Conservation (phyloP, 2,888 invertebrate genomes). For the Poecilobothrus nobilitatus region DNA sequence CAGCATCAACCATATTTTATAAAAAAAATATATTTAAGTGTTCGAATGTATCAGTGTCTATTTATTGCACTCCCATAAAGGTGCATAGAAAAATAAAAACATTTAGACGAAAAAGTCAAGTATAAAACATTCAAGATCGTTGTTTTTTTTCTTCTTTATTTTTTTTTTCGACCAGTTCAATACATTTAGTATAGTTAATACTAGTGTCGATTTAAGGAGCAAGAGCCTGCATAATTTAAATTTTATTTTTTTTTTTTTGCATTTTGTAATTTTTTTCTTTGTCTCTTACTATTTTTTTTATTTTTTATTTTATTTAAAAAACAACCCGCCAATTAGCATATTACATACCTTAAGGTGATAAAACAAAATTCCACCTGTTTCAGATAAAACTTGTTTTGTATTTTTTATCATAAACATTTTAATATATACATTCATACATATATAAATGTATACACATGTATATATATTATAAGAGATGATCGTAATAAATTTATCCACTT, state of each 20-base stretch:
- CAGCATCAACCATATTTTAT: no score
- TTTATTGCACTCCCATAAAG: no score
- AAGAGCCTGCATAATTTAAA: not conserved
- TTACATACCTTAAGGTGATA: conserved; percentile 3
- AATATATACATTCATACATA: no score
- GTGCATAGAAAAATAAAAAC: no score
- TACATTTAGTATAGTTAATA: not conserved
- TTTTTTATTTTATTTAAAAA: not conserved
- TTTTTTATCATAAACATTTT: not conserved
- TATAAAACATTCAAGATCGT: not conserved
- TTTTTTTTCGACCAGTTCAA: not conserved
- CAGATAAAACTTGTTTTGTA: not conserved
- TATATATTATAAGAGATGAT: no score
- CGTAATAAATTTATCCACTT: not conserved
- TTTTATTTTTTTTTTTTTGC: not conserved
- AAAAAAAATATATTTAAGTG: no score
- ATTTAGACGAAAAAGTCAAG: not conserved
- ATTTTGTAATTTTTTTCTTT: no score
- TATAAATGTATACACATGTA: no score
- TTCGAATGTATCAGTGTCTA: no score
- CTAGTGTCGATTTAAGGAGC: not conserved
- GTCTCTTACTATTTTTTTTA: not conserved
- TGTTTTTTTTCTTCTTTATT: no score
- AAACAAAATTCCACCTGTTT: conserved; percentile 4
- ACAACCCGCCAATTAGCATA: not conserved